These are phyloP conservation scores for Augiades crinisus DNA, from an alignment of 2,888 invertebrate species.

Conservation along the genomic window DNA sequence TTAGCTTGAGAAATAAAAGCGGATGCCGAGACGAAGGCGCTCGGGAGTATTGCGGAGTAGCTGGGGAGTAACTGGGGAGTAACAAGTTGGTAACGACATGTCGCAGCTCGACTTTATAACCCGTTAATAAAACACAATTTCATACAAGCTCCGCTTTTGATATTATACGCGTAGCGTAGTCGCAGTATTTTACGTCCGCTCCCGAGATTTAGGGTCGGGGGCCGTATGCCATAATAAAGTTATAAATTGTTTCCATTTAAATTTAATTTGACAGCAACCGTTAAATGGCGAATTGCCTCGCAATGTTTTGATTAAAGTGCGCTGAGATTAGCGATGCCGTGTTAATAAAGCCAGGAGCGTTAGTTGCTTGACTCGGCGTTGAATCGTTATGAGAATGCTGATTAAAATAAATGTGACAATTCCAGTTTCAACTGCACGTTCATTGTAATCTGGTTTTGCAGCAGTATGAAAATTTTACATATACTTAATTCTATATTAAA, in stretches of 20 bases:
- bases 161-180: constrained; percentile 56
- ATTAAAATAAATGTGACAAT: constrained; percentile 7
- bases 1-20: constrained; percentile 63
- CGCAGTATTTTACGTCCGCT: constrained; percentile 72
- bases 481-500: no score
- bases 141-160: constrained; percentile 63
- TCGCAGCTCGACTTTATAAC: constrained; percentile 71
- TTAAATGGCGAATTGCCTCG: constrained; percentile 59
- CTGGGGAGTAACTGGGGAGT: constrained; percentile 43
- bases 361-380: constrained; percentile 8
- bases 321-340: constrained; percentile 49
- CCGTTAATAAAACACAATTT: constrained; percentile 79
- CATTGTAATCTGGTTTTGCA: no score
- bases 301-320: constrained; percentile 68
- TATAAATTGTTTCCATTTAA: constrained; percentile 78
- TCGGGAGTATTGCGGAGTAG: constrained; percentile 45
- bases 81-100: constrained; percentile 73
- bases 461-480: no score
- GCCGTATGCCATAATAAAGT: constrained; percentile 73
- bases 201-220: constrained; percentile 66
- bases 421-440: neutral
- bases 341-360: constrained; percentile 39
- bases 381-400: constrained; percentile 5
- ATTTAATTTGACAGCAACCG: constrained; percentile 76
- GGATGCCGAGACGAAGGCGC: constrained; percentile 55